These are phyloP conservation scores for Isurus oxyrinchus DNA, from an alignment of 2,113 vertebrate species.

Conservation along the genomic window DNA sequence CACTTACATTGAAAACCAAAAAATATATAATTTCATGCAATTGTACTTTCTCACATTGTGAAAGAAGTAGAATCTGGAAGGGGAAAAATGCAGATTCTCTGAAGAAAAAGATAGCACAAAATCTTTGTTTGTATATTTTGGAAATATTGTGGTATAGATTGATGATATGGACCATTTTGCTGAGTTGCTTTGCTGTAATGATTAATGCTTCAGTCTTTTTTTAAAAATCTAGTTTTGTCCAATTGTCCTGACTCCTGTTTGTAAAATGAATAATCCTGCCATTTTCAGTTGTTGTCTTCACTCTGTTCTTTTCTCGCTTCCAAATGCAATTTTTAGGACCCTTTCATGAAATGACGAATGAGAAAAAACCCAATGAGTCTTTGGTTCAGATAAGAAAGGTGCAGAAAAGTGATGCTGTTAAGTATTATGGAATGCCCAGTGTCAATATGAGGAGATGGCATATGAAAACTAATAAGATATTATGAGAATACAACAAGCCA, in stretches of 20 bases:
- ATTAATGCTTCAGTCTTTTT: not conserved
- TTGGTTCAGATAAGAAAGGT: not conserved
- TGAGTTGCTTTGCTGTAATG: not conserved
- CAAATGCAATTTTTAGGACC: not conserved
- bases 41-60: not conserved
- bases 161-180: not conserved
- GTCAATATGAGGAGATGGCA: not conserved
- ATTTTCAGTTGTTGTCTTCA: not conserved
- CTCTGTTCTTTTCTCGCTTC: not conserved
- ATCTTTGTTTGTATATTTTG: conserved; percentile 17
- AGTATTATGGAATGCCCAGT: not conserved
- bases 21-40: not conserved
- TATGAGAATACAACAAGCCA: not conserved
- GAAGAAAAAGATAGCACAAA: conserved; percentile 24
- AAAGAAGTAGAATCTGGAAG: not conserved
- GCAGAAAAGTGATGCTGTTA: not conserved
- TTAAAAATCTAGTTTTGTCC: not conserved
- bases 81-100: not conserved
- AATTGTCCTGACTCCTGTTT: not conserved
- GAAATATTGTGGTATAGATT: not conserved
- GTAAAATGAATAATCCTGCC: not conserved
- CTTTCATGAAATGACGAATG: conserved; percentile 9
- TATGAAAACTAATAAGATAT: not conserved
- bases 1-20: not conserved
- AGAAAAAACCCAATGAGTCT: not conserved